Base-by-base conservation (phyloP, 1,140 invertebrate species). In the Cyclina sinensis region DNA sequence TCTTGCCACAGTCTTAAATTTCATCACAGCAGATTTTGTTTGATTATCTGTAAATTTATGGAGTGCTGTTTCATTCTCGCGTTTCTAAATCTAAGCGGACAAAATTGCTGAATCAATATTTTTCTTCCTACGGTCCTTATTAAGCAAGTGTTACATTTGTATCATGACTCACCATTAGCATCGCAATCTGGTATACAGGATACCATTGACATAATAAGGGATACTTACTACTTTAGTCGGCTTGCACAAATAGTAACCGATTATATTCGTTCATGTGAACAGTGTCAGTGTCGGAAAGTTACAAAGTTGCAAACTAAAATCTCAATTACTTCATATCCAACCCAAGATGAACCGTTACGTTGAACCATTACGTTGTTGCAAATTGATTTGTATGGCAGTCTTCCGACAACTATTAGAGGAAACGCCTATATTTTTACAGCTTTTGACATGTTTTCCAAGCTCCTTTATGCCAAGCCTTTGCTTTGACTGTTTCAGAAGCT, bases 371-470 rank as follows among this genome's bases (percentile, higher is more conserved):
- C 68, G 37, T 14, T 70, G 24, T 70, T 11, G 68, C 27, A 70
- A 39, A 35, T 35, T 32, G 68, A 70, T 35, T 30, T 32, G 30
- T 70, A 70, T 70, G 37, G 90, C 35, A 81, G 70, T 27, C 48
- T 90, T 3, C 86, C 88, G 3, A n/a, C 73, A n/a, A 88, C 86
- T 24, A n/a, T 35, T 21, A 39, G 62, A 65, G 89, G 86, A 14
- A 57, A 90, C 86, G 43, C 78, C 3, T 91, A 90, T 54, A 62
- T 88, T 35, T 91, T 91, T 39, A 91, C 89, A 43, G 89, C 86
- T 21, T n/a, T 82, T 14, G 80, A 86, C 48, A 86, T 90, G 88
- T 88, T 88, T 48, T 80, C 57, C 9, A 87, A 86, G 46, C 54
- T n/a, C 27, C n/a, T 78, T 14, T 78, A n/a, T 48, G 43, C 74